Conservation (phyloP, 1,140 invertebrate species). For the Panagrolaimus sp. region DNA sequence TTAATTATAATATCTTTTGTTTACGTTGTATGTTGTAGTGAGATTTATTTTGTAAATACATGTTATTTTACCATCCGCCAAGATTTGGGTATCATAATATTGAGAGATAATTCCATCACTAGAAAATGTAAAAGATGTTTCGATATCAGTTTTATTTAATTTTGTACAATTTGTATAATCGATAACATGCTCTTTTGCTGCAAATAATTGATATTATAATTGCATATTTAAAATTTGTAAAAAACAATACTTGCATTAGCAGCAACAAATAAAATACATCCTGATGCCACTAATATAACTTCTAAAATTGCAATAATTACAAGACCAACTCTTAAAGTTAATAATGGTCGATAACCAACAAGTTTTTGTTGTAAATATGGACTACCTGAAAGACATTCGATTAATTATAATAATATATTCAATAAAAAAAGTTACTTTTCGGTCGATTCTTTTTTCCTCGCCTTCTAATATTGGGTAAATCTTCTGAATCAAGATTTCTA, state of each 20-base stretch:
- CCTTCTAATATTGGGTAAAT: conserved; percentile 13
- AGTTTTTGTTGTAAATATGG: conserved; percentile 10
- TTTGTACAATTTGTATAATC: conserved; percentile 3
- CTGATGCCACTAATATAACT: neutral
- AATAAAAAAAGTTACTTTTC: conserved; percentile 1
- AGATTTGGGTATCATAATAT: neutral
- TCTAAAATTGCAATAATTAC: neutral
- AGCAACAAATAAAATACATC: neutral
- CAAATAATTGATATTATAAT: neutral
- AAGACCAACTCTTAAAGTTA: neutral
- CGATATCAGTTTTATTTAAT: neutral
- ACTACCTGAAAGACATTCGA: neutral
- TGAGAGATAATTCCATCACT: neutral
- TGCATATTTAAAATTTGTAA: neutral
- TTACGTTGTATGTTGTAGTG: neutral
- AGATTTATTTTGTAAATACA: conserved; percentile 8
- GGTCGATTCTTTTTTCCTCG: conserved; percentile 5
- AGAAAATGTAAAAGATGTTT: no score
- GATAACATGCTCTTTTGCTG: neutral
- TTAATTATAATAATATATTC: neutral
- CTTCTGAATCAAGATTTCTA: neutral
- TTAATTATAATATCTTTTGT: neutral
- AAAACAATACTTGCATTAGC: neutral
- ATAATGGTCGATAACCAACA: neutral
- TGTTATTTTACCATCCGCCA: neutral